Percentiles rank a stretch among this genome's conserved stretches.
Evolutionary conservation across 2,113 vertebrate genomes (phyloP).

Genomic region (Oxyruncus cristatus): DNA sequence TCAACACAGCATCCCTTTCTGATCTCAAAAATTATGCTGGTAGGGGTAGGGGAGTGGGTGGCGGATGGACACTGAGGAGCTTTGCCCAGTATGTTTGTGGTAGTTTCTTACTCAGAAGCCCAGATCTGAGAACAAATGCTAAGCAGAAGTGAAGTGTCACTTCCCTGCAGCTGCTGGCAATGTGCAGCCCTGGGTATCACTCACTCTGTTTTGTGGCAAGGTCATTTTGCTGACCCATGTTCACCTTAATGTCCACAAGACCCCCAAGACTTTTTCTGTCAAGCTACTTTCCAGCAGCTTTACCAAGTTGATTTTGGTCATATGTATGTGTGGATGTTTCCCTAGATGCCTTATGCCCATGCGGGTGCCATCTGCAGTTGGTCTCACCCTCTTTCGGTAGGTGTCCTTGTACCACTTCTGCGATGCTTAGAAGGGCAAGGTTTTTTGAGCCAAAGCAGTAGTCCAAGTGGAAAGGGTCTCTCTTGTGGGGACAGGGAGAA

Average conservation of each 20-base stretch:
- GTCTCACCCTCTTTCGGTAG: background rate
- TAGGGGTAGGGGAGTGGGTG: too few relatives aligned
- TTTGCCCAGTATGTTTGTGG: background rate
- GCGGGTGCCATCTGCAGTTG: accelerated
- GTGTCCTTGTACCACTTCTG: background rate
- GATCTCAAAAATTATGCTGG: background rate
- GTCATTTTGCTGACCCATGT: background rate
- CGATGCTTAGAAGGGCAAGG: background rate
- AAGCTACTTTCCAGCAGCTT: background rate
- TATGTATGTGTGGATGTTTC: background rate
- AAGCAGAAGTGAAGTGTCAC: background rate
- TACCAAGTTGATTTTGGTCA: background rate
- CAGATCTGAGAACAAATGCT: background rate
- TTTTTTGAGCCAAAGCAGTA: background rate
- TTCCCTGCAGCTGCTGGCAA: background rate
- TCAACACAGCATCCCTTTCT: background rate
- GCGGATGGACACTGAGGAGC: background rate
- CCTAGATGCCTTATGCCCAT: background rate
- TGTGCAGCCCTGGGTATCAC: background rate
- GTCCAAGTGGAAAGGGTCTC: background rate
- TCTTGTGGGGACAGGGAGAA: background rate
- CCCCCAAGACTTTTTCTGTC: background rate
- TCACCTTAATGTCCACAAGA: background rate
- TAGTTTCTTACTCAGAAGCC: background rate
- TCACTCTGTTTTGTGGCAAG: background rate